Base-by-base conservation (phyloP, 2,888 invertebrate genomes). In the Protonemura montana region DNA sequence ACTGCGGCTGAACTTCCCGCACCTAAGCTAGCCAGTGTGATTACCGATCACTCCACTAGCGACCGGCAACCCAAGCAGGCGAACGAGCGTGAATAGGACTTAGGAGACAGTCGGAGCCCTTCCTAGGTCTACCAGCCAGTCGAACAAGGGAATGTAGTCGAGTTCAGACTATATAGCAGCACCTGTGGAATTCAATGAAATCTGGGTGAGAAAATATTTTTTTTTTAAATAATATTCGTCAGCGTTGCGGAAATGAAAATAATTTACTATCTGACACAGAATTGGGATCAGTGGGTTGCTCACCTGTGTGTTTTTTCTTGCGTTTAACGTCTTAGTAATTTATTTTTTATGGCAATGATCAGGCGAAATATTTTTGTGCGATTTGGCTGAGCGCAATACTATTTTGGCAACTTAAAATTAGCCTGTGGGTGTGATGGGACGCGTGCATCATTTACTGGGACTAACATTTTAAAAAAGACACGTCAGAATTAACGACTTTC, bases 91-190 rank as follows among this genome's bases (percentile, higher is more conserved):
- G 35, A 35, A 27, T 26, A 30, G 81, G 84, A 76, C 59, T 59
- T 84, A 76, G 84, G 84, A 59, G 59, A 42, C 27, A 59, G 26
- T 84, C 84, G 84, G 84, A 76, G 84, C 59, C 16, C 59, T 84
- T 59, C 84, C 84, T 84, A 84, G 76, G 84, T 84, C 84, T 25
- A 25, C 35, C 27, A 84, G 25, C 25, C 27, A 27, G 29, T 29
- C 26, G 27, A 28, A 6, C 27, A 27, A 27, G 26, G 84, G 59
- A 59, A 84, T 84, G 84, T 84, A 84, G 84, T 84, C 84, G 84
- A 26, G 16, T 42, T 59, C 26, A 84, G 0, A 29, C 81, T 1
- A 16, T 28, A 28, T 28, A 84, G 42, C 84, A 84, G 59, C 84
- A 84, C 76, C 76, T 76, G 59, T 84, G 29, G 2, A 3, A 41